Evolutionary conservation across 1,140 invertebrate genomes (phyloP).

Genomic region (Bathynomus jamesi): DNA sequence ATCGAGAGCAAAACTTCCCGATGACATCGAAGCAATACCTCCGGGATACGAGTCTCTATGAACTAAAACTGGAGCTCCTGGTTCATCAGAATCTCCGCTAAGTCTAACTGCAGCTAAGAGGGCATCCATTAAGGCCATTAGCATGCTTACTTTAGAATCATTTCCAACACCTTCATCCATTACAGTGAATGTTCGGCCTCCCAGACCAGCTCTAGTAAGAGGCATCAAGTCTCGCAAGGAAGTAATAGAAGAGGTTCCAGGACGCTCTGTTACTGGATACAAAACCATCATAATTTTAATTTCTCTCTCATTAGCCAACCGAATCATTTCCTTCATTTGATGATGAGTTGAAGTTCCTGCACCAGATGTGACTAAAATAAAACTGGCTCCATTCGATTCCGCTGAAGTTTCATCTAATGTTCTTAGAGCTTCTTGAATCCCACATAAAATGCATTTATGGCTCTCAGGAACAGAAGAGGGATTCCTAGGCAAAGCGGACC

Average conservation of each 20-base stretch:
- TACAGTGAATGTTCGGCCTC: constrained; percentile 9
- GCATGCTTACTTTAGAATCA: constrained; percentile 19
- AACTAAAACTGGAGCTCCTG: constrained; percentile 14
- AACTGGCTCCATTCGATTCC: constrained; percentile 9
- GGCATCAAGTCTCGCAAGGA: constrained; percentile 12
- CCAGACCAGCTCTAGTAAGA: constrained; percentile 3
- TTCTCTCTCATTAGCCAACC: constrained; percentile 4
- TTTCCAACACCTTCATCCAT: constrained; percentile 18
- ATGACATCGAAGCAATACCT: constrained; percentile 18
- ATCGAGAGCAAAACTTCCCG: constrained; percentile 17
- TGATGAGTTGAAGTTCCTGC: constrained; percentile 14
- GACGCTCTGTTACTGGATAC: constrained; percentile 24
- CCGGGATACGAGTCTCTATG: constrained; percentile 20
- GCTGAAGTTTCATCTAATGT: constrained; percentile 8
- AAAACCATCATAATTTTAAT: constrained; percentile 19
- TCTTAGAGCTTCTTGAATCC: constrained; percentile 24
- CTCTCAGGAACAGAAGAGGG: constrained; percentile 28
- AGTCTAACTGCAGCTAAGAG: constrained; percentile 15
- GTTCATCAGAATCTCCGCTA: constrained; percentile 7
- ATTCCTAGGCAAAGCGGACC: constrained; percentile 32
- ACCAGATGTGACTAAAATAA: constrained; percentile 26
- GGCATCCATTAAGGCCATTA: constrained; percentile 10
- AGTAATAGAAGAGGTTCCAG: constrained; percentile 6
- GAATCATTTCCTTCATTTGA: constrained; percentile 23
- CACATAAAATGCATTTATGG: constrained; percentile 30